Evolutionary conservation across 1,140 invertebrate species (phyloP).

Genomic region (Pseudoatta argentina): DNA sequence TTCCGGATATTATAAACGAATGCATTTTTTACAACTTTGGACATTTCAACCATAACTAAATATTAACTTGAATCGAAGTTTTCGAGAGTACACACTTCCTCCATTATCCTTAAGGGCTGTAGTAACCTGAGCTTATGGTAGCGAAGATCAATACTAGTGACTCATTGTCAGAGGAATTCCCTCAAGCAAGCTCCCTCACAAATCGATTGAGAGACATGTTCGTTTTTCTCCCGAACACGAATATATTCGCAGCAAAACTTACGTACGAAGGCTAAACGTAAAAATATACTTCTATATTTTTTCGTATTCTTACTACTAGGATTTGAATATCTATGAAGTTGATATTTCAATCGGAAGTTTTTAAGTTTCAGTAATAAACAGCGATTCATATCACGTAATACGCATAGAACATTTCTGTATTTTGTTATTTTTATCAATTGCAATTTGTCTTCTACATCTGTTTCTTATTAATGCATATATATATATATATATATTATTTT

Average conservation of each 20-base stretch:
- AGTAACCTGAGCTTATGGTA: conserved; percentile 45
- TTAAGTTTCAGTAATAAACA: background rate
- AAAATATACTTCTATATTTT: background rate
- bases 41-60: conserved; percentile 19
- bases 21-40: conserved; percentile 7
- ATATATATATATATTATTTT: too few relatives aligned
- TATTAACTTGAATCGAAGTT: conserved; percentile 29
- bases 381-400: background rate
- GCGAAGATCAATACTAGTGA: conserved; percentile 50
- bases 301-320: background rate
- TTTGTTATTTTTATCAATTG: conserved; percentile 6
- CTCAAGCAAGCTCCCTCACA: conserved; percentile 26
- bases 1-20: background rate
- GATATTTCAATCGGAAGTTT: background rate
- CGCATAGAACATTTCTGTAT: background rate
- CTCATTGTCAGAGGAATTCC: conserved; percentile 44
- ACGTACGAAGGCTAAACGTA: background rate
- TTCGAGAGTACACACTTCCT: conserved; percentile 34
- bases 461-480: too few relatives aligned
- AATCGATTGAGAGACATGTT: conserved; percentile 42
- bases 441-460: background rate
- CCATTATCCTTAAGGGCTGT: conserved; percentile 41
- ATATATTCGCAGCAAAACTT: conserved; percentile 17
- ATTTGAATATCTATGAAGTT: background rate
- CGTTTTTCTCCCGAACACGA: conserved; percentile 26